phyloP scores from a whole-genome alignment of 1,140 invertebrate species.

The Ephestia elutella region DNA sequence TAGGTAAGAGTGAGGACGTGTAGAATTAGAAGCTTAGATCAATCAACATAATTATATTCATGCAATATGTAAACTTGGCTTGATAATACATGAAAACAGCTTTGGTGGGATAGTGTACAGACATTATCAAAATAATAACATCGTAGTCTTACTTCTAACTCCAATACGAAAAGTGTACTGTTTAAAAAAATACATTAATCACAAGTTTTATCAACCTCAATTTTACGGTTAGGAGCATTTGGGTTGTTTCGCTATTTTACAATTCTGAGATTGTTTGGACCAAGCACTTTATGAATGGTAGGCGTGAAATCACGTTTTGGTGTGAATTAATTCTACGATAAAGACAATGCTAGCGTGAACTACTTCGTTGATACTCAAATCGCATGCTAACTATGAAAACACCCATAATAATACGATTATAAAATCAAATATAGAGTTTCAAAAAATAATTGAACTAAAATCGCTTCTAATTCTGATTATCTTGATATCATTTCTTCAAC shows the following conservation, averaged over 20 bases:
- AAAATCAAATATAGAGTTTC: not conserved
- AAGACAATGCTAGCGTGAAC: not conserved
- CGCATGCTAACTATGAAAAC: not conserved
- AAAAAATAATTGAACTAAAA: not conserved
- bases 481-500: too few relatives aligned
- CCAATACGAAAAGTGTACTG: too few relatives aligned
- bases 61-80: too few relatives aligned
- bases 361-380: not conserved
- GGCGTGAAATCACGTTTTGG: not conserved
- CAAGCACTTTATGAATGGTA: not conserved
- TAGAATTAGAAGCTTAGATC: too few relatives aligned
- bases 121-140: too few relatives aligned
- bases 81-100: too few relatives aligned
- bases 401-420: not conserved
- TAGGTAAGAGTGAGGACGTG: too few relatives aligned
- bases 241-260: not conserved
- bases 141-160: too few relatives aligned
- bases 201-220: not conserved
- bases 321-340: not conserved
- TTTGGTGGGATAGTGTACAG: too few relatives aligned
- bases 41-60: too few relatives aligned
- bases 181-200: not conserved
- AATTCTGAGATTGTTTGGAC: not conserved
- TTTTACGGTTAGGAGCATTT: constrained; percentile 1
- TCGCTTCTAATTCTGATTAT: too few relatives aligned